phyloP scores from a whole-genome alignment of 1,140 invertebrate species.

The Hetaerina americana region DNA sequence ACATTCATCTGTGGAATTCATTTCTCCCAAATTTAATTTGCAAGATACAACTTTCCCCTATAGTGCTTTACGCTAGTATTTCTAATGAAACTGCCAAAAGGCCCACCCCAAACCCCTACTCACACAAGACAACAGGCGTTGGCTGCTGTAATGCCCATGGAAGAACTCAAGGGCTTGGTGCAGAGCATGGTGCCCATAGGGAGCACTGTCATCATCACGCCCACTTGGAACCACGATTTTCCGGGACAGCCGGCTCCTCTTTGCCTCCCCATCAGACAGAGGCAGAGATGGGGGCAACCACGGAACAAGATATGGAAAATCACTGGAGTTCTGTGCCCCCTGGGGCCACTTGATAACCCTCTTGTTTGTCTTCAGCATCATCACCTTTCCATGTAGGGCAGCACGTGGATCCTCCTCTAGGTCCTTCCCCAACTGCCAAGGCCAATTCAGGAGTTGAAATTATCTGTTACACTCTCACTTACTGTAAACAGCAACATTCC shows the following conservation, averaged over 20 bases:
- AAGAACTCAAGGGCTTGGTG: constrained; percentile 5
- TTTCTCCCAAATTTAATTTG: no score
- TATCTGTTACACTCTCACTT: no score
- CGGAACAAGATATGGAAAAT: constrained; percentile 32
- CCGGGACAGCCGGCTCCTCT: no score
- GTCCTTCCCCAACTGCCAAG: constrained; percentile 28
- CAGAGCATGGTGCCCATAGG: background rate
- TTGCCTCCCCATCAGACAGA: no score
- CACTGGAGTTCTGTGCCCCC: constrained; percentile 27
- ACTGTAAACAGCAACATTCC: no score
- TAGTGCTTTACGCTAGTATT: no score
- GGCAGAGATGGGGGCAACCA: constrained; percentile 24
- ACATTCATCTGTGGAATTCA: no score
- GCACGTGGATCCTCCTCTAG: constrained; percentile 21
- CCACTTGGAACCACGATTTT: no score
- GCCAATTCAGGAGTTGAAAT: no score
- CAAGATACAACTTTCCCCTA: no score
- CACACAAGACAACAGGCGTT: background rate
- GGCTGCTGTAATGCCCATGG: background rate
- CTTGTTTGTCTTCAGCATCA: constrained; percentile 35
- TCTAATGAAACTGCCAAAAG: no score
- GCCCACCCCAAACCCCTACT: background rate
- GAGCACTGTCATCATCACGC: no score
- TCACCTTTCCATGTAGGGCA: constrained; percentile 28
- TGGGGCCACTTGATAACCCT: constrained; percentile 34